Evolutionary conservation across 53 echinoderm and acorn worm species (phyloP).

Genomic region (Henricia sp.): DNA sequence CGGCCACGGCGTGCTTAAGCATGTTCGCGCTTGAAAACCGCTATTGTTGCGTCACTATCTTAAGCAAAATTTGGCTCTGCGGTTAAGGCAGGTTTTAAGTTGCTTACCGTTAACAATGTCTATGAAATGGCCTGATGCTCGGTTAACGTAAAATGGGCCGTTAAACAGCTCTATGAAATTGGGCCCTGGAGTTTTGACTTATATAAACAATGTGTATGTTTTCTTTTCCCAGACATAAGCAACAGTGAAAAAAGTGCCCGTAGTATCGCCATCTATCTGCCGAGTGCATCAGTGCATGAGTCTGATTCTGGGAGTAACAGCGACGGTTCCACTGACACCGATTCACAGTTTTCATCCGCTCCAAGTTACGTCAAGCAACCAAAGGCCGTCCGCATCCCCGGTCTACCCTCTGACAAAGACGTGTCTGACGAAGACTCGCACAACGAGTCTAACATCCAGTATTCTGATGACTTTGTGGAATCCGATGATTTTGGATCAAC

Average conservation of each 20-base stretch:
- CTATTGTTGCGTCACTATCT: neutral
- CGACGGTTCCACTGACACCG: constrained; percentile 57
- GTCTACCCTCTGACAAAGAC: constrained; percentile 51
- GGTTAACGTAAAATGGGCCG: too few species aligned
- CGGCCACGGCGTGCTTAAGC: too few species aligned
- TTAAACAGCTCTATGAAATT: too few species aligned
- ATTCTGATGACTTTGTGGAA: constrained; percentile 75
- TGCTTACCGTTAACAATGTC: too few species aligned
- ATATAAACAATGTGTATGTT: neutral
- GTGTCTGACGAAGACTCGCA: neutral
- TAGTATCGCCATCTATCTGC: constrained; percentile 80
- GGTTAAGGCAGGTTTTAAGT: too few species aligned
- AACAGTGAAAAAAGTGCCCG: constrained; percentile 77
- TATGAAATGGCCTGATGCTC: too few species aligned
- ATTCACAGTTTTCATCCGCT: constrained; percentile 35
- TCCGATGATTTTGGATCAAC: constrained; percentile 67
- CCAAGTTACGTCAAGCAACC: constrained; percentile 21
- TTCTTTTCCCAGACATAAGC: constrained; percentile 63
- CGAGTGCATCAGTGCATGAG: constrained; percentile 50
- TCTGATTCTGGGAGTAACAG: constrained; percentile 2
- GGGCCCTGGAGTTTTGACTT: too few species aligned
- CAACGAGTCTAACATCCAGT: constrained; percentile 13
- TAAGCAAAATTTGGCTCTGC: too few species aligned
- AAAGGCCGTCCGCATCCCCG: constrained; percentile 66
- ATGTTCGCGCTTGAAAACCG: neutral